Conservation (phyloP, 2,888 invertebrate genomes). For the Parnassius orleans region DNA sequence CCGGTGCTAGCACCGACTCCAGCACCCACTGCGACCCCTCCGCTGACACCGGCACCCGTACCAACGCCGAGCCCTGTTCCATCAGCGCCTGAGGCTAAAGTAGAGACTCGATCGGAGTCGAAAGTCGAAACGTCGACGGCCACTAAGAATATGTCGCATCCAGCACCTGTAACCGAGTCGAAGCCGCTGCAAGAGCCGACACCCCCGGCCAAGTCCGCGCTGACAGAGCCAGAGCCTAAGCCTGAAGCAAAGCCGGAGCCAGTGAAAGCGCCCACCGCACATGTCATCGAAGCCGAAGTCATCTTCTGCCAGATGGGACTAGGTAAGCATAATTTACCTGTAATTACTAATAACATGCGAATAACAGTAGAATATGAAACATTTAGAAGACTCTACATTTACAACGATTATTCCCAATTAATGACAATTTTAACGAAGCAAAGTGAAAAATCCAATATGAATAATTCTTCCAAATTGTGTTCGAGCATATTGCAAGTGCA, state of each 20-base stretch:
- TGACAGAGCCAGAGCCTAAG: conserved; percentile 21
- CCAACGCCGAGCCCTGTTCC: conserved; percentile 29
- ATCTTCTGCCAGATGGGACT: conserved; percentile 87
- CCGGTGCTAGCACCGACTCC: conserved; percentile 49
- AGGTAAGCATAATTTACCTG: conserved; percentile 71
- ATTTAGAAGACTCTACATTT: too few relatives aligned
- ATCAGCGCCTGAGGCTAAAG: conserved; percentile 60
- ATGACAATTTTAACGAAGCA: too few relatives aligned
- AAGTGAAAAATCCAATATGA: too few relatives aligned
- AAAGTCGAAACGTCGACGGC: conserved; percentile 22
- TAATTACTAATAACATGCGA: not conserved
- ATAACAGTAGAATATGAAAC: too few relatives aligned
- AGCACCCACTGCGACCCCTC: conserved; percentile 5
- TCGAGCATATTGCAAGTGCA: not conserved
- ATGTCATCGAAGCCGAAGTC: conserved; percentile 84
- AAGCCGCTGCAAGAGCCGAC: conserved; percentile 29
- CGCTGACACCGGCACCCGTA: conserved; percentile 35
- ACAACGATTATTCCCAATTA: too few relatives aligned
- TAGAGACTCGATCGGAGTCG: conserved; percentile 27
- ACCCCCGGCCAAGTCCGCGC: conserved; percentile 27
- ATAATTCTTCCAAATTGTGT: not conserved
- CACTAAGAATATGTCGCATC: conserved; percentile 31
- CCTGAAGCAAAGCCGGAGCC: conserved; percentile 39
- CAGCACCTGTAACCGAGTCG: conserved; percentile 24
- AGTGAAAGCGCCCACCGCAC: conserved; percentile 59